Base-by-base conservation (phyloP, 2,888 invertebrate genomes). In the Tolmerus cingulatus region DNA sequence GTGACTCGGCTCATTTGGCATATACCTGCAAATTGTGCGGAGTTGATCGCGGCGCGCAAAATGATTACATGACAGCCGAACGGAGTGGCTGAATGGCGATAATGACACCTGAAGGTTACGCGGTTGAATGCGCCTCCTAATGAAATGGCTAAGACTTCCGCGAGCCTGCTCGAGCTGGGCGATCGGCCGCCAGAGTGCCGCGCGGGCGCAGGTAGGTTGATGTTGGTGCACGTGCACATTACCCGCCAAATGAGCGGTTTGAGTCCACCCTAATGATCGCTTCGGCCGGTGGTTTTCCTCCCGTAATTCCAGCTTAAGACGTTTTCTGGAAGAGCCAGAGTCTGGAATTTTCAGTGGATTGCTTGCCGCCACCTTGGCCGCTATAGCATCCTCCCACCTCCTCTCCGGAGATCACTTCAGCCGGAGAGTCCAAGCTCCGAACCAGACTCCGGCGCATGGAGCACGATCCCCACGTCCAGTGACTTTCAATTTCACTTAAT, bases 91-190 rank as follows among this genome's bases (percentile, higher is more conserved):
- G 82, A 82, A 82, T 82, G 66, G 82, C 82, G 82, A 82, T 82
- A 82, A 82, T 82, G 82, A 82, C 82, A 82, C 51, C 76, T 74
- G 76, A 86, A 86, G 86, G 86, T 86, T 86, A 74, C 76, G 34
- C 86, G 76, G 86, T 86, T 86, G 86, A 86, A 86, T 86, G 86
- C 86, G 86, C 46, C 46, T 76, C 66, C 57, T 82, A 82, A 82
- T 82, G 82, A 82, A 82, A 82, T 19, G 57, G n/a, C 66, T 82
- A 82, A 82, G 82, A 82, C 82, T 82, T 82, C 82, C 82, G 82
- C 37, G 82, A 82, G 79, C 12, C 51, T 57, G 55, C 46, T 82
- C 16, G 37, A 12, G 12, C 43, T 0, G 43, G 0, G 1, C 43
- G 43, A 46, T 46, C 16, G 43, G 43, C 12, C 2, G 40, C 12